A percentile compares a stretch with the other conserved stretches of the same genome.
phyloP scores from a whole-genome alignment of 2,797 vertebrate genomes.

The Vultur gryphus region DNA sequence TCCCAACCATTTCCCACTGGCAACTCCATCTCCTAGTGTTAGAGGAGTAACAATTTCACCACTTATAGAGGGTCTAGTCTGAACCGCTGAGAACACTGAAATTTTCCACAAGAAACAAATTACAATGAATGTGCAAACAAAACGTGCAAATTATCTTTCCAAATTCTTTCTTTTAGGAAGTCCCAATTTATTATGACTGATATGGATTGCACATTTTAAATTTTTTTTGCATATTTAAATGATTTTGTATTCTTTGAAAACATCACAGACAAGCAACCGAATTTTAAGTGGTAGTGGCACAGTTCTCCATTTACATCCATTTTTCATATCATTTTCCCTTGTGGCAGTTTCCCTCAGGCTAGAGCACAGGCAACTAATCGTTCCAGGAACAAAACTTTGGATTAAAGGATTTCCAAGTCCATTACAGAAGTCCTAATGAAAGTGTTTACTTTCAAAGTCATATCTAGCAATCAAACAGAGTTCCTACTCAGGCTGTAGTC shows the following conservation, averaged over 20 bases:
- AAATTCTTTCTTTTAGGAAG: not conserved
- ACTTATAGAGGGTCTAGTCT: not conserved
- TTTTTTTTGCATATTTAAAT: not conserved
- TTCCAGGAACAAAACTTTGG: not conserved
- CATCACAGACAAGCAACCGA: not conserved
- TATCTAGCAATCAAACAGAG: not conserved
- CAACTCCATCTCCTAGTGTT: not conserved
- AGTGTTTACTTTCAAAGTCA: slow-evolving; percentile 1
- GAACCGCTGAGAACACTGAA: not conserved
- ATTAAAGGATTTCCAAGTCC: not conserved
- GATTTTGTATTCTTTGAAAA: not conserved
- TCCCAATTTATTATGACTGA: not conserved
- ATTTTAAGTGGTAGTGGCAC: not conserved
- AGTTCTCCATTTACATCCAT: not conserved
- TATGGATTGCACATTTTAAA: not conserved
- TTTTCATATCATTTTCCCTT: not conserved
- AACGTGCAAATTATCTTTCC: not conserved
- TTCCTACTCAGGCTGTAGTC: not conserved
- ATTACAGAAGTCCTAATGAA: not conserved
- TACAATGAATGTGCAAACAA: not conserved
- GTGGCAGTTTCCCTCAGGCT: not conserved
- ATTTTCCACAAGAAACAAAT: not conserved
- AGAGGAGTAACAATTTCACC: not conserved
- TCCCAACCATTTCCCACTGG: not conserved
- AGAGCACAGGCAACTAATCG: not conserved